These are phyloP conservation scores for Eulemur rufifrons DNA, from an alignment of 2,113 vertebrate species.

Conservation along the genomic window DNA sequence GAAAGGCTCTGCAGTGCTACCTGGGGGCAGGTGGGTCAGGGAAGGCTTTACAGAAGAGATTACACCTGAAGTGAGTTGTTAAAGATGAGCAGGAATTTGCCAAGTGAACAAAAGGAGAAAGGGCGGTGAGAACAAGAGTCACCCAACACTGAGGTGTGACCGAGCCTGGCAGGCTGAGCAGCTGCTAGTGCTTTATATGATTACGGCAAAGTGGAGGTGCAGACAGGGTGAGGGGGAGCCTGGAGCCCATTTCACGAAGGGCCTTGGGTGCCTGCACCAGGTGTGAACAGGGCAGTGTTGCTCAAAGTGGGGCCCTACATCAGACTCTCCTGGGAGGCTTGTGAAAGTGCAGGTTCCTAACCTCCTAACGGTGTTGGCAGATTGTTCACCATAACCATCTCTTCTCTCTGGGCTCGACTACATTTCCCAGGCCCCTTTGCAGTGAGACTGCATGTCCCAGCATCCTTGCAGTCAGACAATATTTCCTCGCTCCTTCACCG, in stretches of 20 bases:
- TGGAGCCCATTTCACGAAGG: not conserved
- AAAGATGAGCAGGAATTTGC: constrained; percentile 7
- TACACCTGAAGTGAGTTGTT: not conserved
- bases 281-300: not conserved
- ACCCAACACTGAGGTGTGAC: not conserved
- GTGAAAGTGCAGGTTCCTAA: not conserved
- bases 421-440: constrained; percentile 27
- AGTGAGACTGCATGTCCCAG: not conserved
- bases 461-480: not conserved
- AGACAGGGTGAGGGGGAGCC: not conserved
- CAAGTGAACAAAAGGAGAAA: not conserved
- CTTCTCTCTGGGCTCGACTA: not conserved
- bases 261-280: not conserved
- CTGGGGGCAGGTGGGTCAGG: not conserved
- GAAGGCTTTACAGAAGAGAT: not conserved
- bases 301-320: not conserved
- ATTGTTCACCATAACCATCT: not conserved
- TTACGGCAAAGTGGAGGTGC: not conserved
- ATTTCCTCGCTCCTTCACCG: not conserved
- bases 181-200: not conserved
- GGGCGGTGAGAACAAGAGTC: not conserved
- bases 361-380: not conserved
- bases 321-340: not conserved
- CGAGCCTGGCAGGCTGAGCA: not conserved
- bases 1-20: not conserved